phyloP scores from a whole-genome alignment of 2,113 vertebrate genomes.

The Anguilla rostrata region DNA sequence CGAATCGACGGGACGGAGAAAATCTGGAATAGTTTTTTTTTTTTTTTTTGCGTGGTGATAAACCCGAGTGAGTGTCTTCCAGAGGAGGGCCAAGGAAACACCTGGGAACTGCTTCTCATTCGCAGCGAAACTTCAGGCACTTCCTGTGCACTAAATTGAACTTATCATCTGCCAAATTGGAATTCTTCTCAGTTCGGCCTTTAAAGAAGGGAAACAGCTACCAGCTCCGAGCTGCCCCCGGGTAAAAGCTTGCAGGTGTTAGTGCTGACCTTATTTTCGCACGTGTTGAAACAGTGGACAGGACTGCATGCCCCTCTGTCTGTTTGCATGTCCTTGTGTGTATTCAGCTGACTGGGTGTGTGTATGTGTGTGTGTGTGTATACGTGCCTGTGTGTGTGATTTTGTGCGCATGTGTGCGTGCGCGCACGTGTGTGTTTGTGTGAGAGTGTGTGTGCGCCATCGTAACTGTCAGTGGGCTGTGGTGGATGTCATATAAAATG shows the following conservation, averaged over 20 bases:
- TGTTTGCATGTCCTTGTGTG: conserved; percentile 31
- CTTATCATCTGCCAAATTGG: conserved; percentile 55
- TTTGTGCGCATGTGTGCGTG: conserved; percentile 32
- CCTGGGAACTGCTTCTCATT: background rate
- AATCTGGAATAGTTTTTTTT: background rate
- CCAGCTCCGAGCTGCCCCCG: conserved; percentile 49
- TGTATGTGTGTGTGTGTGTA: conserved; percentile 61
- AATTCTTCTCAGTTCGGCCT: conserved; percentile 60
- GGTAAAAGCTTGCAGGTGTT: conserved; percentile 71
- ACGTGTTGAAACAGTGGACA: background rate
- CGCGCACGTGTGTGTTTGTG: conserved; percentile 17
- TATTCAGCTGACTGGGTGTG: conserved; percentile 59
- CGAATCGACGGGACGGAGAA: background rate
- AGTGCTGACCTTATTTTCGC: conserved; percentile 20
- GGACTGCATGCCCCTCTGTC: conserved; percentile 2
- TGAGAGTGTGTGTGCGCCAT: background rate
- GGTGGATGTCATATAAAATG: background rate
- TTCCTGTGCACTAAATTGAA: conserved; percentile 18
- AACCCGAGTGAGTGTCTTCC: background rate
- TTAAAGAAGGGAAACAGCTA: conserved; percentile 59
- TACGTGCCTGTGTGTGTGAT: conserved; percentile 35
- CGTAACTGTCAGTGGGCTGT: background rate
- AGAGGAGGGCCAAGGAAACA: background rate
- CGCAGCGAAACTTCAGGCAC: background rate
- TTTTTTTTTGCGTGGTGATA: background rate